Evolutionary conservation across 2,797 vertebrate genomes (phyloP), one percentile per base, ranked within the genome.

Genomic region (Enteromius radiatus): DNA sequence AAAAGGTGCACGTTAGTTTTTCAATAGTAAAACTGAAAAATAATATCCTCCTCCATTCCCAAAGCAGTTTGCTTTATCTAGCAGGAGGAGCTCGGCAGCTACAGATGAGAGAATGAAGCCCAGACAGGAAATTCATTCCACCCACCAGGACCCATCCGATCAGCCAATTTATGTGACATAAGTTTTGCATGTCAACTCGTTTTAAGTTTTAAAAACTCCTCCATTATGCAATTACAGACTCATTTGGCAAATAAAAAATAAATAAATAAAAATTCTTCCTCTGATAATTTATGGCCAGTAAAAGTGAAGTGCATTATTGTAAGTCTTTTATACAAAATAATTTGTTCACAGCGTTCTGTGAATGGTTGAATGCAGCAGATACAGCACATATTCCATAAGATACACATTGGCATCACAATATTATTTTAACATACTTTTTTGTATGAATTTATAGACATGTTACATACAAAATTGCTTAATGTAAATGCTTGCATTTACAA

Each of bases 1-100:
- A 17, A 56, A 26, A 5, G 7, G 9, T 31, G 10, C 23, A 52
- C 45, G 31, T 19, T 41, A 36, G 67, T 68, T 63, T 69, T 79
- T 79, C 64, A 76, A 45, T 79, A 45, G 82, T 70, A 70, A 75
- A 76, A 59, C 77, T 67, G 76, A n/a, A 52, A 76, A 56, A 84
- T 69, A 68, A 26, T 23, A 28, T 56, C 54, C 52, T 79, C 43
- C 63, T 21, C n/a, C 69, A 36, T 84, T 70, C 65, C 63, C 49
- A 56, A 84, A 79, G 82, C 70, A 64, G 74, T 82, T 79, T 61
- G 52, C 74, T 82, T 79, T 12, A 82, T n/a, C 31, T 21, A 76
- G 49, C 49, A 26, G 2, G 31, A 45, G 23, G 59, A 47, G 52
- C 31, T 59, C 17, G 28, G 71, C 54, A 63, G 38, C 68, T 80